Base-by-base conservation (phyloP, 2,797 vertebrate genomes). In the Xerus rutilus region DNA sequence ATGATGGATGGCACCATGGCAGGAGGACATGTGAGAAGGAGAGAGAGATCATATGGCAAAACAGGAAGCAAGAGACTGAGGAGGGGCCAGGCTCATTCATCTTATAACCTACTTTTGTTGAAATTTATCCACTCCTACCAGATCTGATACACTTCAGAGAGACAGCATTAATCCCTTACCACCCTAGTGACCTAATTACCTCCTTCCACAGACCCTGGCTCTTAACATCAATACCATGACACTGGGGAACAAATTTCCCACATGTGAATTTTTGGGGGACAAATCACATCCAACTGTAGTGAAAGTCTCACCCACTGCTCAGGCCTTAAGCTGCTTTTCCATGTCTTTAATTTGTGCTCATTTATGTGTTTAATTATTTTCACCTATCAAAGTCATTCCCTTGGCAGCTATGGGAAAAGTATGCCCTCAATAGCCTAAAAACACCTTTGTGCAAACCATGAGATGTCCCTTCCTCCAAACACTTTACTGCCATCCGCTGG, bases 401-500 rank as follows among this genome's bases (percentile, higher is more conserved):
- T 28, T n/a, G n/a, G 69, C 59, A 84, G 28, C n/a, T 62, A 17
- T 28, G 1, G 35, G 21, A 64, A 78, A 85, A 35, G 3, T 65
- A 79, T 73, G 7, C 6, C 35, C 45, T 59, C 43, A 7, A 18
- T n/a, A 77, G 64, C 28, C 54, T 7, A 0, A 49, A 32, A 62
- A 43, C 25, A 73, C 45, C 39, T 73, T 52, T 18, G 25, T 92
- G 91, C 8, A 20, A 76, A 72, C 28, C 7, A 1, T 11, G 32
- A 32, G 12, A 64, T 39, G 57, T 20, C 76, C n/a, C 52, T 94
- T 87, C 86, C 49, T 81, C 64, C 45, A 87, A 72, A 43, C 39
- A 3, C 62, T 88, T 47, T 89, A 77, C 91, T 92, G 96, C 95
- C 97, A 97, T 70, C 96, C 97, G 57, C 95, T 97, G 97, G 96